These are phyloP conservation scores for Diceros bicornis DNA, from an alignment of 2,797 vertebrate genomes.

Conservation along the genomic window DNA sequence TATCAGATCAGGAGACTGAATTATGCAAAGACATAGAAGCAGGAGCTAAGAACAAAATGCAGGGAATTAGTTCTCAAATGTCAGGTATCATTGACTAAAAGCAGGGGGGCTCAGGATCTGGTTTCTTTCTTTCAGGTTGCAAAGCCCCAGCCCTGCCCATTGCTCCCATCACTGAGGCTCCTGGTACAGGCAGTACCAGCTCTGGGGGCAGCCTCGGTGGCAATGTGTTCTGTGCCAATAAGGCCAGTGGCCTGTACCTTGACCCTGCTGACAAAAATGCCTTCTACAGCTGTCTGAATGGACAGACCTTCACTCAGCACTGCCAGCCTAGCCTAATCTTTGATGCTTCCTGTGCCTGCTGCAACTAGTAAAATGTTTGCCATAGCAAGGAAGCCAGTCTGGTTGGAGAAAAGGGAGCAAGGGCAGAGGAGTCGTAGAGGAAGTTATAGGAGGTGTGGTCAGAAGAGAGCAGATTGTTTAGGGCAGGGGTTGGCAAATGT, in stretches of 20 bases:
- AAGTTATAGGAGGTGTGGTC: not conserved
- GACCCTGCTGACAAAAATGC: slow-evolving; percentile 41
- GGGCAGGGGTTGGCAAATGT: not conserved
- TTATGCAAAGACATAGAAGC: not conserved
- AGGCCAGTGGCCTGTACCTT: slow-evolving; percentile 72
- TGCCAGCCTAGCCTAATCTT: slow-evolving; percentile 77
- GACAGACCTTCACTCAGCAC: slow-evolving; percentile 65
- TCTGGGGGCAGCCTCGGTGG: slow-evolving; percentile 43
- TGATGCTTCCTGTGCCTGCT: slow-evolving; percentile 75
- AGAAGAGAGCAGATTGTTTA: not conserved
- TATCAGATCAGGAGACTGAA: not conserved
- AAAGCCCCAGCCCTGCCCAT: slow-evolving; percentile 75
- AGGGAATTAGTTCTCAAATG: not conserved
- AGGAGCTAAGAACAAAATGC: not conserved
- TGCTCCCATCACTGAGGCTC: slow-evolving; percentile 68
- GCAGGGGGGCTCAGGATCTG: not conserved
- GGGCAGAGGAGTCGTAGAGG: no score
- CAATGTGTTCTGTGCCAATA: slow-evolving; percentile 72
- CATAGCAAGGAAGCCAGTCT: not conserved
- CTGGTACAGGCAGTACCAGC: not conserved
- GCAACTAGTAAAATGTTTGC: slow-evolving; percentile 72
- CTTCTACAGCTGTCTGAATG: slow-evolving; percentile 76
- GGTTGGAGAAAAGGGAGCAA: not conserved
- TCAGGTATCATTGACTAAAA: not conserved
- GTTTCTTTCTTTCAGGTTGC: slow-evolving; percentile 73